Base-by-base conservation (phyloP, 2,888 invertebrate species). In the Volucella inanis region DNA sequence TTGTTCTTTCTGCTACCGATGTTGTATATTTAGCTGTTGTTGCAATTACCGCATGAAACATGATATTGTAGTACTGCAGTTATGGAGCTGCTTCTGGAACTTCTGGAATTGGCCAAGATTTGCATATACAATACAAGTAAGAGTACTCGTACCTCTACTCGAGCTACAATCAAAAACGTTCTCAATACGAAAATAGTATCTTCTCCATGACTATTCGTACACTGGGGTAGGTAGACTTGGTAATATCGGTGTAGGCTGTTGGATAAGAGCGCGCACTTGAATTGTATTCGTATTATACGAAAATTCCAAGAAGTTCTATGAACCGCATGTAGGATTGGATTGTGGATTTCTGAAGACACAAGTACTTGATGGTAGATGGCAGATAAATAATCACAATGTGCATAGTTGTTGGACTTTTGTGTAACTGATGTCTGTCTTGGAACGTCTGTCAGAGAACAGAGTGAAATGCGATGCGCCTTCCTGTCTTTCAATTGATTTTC, bases 391-490 rank as follows among this genome's bases (percentile, higher is more conserved):
- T 80, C 70, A 68, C 43, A 80, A 76, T 67, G 84, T 61, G 61
- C 61, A 61, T 75, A 54, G 76, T 61, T 67, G 71, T 18, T 82
- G 70, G 75, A 41, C 82, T 55, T 70, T 70, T 80, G 75, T 79
- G 67, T 76, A 84, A 76, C 76, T 80, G 71, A 59, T 80, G 75
- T 64, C 65, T 54, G 59, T 64, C 78, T 50, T 49, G 61, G 15
- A 50, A 39, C 75, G 76, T 65, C 31, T 31, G 6, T 31, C 31
- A 31, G 31, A 31, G 31, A 31, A 31, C 71, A 75, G 55, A 45
- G 80, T 80, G 80, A 80, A 80, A 80, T 85, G 75, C 71, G 64
- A 78, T 77, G 74, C 68, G 67, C 61, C 67, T 76, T 84, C 55
- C 80, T 70, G 67, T 80, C 75, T 76, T 67, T 84, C 61, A 67